These are phyloP conservation scores for Tribolium madens DNA, from an alignment of 1,140 invertebrate species.

Conservation along the genomic window DNA sequence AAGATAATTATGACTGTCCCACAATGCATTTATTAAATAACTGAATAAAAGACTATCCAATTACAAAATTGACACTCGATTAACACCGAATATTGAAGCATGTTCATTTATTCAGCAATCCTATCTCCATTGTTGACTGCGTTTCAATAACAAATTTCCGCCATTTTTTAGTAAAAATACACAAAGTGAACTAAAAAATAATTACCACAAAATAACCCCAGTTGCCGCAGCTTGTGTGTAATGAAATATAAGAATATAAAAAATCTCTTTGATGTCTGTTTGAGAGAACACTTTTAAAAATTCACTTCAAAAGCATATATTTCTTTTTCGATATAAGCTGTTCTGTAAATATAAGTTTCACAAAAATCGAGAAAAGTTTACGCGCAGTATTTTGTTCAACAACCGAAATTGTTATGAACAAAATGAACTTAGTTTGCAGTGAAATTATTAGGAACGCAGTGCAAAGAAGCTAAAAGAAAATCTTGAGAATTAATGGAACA, in stretches of 20 bases:
- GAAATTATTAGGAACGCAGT: background rate
- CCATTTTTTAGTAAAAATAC: background rate
- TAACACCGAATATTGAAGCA: background rate
- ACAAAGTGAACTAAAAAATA: background rate
- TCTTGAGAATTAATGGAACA: conserved; percentile 29
- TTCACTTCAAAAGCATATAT: background rate
- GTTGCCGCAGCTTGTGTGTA: background rate
- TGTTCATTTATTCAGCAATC: background rate
- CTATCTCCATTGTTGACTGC: background rate
- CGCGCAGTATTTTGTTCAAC: too few species aligned
- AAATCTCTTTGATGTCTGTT: conserved; percentile 3
- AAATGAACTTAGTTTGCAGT: conserved; percentile 1
- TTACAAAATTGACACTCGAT: background rate
- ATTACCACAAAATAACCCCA: background rate
- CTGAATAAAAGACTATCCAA: background rate
- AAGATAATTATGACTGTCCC: background rate
- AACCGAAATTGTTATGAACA: conserved; percentile 10
- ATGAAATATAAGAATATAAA: conserved; percentile 1
- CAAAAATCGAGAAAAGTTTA: background rate
- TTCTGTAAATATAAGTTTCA: background rate
- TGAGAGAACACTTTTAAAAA: background rate
- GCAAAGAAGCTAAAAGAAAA: conserved; percentile 14
- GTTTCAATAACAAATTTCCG: background rate
- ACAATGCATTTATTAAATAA: conserved; percentile 8
- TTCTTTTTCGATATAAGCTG: background rate